These are phyloP conservation scores for Sicus ferrugineus DNA, from an alignment of 2,888 invertebrate genomes.

Conservation along the genomic window DNA sequence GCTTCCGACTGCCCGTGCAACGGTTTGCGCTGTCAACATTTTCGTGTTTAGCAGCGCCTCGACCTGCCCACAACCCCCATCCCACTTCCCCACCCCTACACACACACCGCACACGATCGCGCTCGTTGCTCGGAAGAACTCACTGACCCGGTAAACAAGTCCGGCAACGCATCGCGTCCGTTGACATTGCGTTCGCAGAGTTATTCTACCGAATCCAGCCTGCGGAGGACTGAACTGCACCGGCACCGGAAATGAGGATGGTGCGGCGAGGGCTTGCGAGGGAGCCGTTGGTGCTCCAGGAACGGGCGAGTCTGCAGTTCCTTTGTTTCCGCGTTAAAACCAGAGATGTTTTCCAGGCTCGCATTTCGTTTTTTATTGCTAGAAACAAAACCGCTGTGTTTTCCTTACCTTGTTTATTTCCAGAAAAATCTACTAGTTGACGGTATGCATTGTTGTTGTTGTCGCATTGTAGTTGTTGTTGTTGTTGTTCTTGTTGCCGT, in stretches of 20 bases:
- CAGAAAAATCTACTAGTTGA: background rate
- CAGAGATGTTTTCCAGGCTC: slow-evolving; percentile 15
- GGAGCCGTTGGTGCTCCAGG: background rate
- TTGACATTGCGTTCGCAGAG: background rate
- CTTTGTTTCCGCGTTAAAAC: slow-evolving; percentile 37
- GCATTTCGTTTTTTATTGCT: slow-evolving; percentile 1
- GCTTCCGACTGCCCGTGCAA: no score
- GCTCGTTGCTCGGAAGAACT: background rate
- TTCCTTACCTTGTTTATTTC: slow-evolving; percentile 29
- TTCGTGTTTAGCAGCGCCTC: no score
- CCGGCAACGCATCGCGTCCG: slow-evolving; percentile 4
- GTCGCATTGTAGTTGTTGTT: background rate
- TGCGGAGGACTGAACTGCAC: slow-evolving; percentile 13
- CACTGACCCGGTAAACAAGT: slow-evolving; percentile 7
- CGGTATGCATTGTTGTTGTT: background rate
- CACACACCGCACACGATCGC: background rate
- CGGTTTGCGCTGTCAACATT: no score
- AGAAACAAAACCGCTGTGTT: background rate
- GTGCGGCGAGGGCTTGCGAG: background rate
- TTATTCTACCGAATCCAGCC: background rate
- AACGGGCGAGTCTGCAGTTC: slow-evolving; percentile 29
- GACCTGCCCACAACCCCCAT: background rate
- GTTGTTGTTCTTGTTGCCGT: background rate
- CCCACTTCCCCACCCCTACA: background rate
- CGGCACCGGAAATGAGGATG: slow-evolving; percentile 21